These are phyloP conservation scores for Macrostomum cliftonense DNA, from an alignment of 2,888 invertebrate species.

Conservation along the genomic window DNA sequence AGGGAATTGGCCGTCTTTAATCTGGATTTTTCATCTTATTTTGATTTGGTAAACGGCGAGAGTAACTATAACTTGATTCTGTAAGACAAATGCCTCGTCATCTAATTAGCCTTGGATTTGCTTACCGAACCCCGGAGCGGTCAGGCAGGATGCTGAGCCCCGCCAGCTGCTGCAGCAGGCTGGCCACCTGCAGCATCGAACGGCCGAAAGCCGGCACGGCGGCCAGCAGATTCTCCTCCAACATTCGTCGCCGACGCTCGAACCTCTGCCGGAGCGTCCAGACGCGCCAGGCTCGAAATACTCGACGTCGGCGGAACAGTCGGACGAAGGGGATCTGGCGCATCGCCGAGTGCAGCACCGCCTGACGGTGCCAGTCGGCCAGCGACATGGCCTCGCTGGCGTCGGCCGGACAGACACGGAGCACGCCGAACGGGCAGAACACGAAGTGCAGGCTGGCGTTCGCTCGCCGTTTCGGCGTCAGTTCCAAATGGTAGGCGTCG, in stretches of 20 bases:
- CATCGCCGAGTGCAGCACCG: conserved; percentile 30
- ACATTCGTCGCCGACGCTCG: no score
- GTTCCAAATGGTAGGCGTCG: neutral
- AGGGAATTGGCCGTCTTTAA: no score
- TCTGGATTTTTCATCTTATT: no score
- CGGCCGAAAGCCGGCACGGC: conserved; percentile 27
- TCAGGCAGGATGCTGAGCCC: conserved; percentile 26
- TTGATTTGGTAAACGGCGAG: no score
- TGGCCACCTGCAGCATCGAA: conserved; percentile 24
- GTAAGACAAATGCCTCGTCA: no score
- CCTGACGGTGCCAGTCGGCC: conserved; percentile 32
- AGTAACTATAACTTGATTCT: no score
- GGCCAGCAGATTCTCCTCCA: conserved; percentile 16
- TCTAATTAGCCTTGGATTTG: no score
- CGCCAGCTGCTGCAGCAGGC: conserved; percentile 26
- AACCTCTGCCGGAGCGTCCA: neutral
- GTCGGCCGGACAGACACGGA: conserved; percentile 26
- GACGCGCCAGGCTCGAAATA: neutral
- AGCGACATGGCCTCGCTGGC: conserved; percentile 26
- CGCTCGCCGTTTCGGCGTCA: neutral
- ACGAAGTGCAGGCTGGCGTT: conserved; percentile 21
- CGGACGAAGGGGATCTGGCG: conserved; percentile 32
- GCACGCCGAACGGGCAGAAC: conserved; percentile 34
- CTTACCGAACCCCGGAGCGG: no score
- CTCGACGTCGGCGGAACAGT: conserved; percentile 19